Base-by-base conservation (phyloP, 2,888 invertebrate genomes). In the Papilio gigon region DNA sequence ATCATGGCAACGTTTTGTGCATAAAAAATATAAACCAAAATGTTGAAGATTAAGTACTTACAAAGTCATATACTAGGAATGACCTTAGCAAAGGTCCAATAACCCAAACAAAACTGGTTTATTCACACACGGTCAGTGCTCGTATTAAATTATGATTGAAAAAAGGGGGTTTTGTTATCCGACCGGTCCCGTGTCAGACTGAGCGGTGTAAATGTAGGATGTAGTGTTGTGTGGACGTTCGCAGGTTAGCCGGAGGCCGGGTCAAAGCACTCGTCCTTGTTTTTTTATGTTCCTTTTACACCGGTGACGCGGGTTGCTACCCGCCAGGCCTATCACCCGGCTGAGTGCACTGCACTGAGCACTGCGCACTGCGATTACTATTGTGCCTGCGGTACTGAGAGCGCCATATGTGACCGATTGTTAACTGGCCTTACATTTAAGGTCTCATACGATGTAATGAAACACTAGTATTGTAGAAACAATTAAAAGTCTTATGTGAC, bases 261-360 rank as follows among this genome's bases (percentile, higher is more conserved):
- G 85, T 85, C 85, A 84, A 83, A 82, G 77, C 85, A 80, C 73
- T 72, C 75, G 62, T 53, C 70, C 65, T 58, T 68, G 75, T 78
- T 78, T 77, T 82, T 77, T 67, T 66, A 42, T 44, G 27, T 33
- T 27, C 44, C 22, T 68, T 35, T 22, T 42, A 42, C 42, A 61
- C 33, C 27, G 56, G 44, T 44, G 44, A 22, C 37, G 50, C 68
- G 68, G 58, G 58, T 58, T 35, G 67, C 44, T 63, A 67, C 67
- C n/a, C n/a, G n/a, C n/a, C n/a, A n/a, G n/a, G n/a, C n/a, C n/a
- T 62, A 58, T 67, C 67, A 56, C 56, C 56, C 20, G 67, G 58
- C 27, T n/a, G 63, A 63, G 63, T 63, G 63, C 68, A 68, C 58
- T 68, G 63, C 62, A 62, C 67, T 56, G 22, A 12, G 42, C 42